Evolutionary conservation across 1,140 invertebrate genomes (phyloP), one percentile per base, ranked within the genome.

Genomic region (Drosophila repleta): DNA sequence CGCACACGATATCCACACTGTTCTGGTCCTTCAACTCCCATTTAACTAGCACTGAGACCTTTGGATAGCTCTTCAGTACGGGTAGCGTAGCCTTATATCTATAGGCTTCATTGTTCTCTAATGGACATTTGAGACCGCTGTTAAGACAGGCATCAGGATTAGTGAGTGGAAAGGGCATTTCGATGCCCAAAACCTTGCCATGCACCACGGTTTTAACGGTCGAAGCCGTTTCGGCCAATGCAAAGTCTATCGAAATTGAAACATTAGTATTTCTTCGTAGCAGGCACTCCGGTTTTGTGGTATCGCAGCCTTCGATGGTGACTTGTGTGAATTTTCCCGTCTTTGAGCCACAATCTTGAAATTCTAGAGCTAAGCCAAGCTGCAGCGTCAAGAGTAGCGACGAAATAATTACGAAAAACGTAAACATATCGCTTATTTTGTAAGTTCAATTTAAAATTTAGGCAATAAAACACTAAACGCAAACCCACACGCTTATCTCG

Each of bases 91-190:
- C 92, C 21, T 64, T 92, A 84, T 96, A 97, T 58, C 90, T 93
- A 55, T 94, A 94, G 4, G 90, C 85, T 63, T 92, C 83, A 2
- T 93, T 94, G 41, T 92, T 92, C 57, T 93, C 92, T 4, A 96
- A 62, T 0, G 96, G 96, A 79, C 96, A 97, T 5, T 85, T 89
- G 1, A 96, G 76, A 0, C 95, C 95, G 37, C 93, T 94, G 64
- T 93, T 93, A 26, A 92, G 81, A 84, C 96, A 97, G 5, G 94
- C 96, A 85, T 96, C 92, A 0, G 94, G 92, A 79, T 96, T 94
- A 6, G 94, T 90, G 63, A 96, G 78, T 10, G 93, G 93, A 84
- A 96, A 97, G 21, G 95, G 95, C 63, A 96, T 92, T 1, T 95
- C 94, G 11, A 96, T 83, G 48, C 94, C 94, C 85, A 94, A 92